These are phyloP conservation scores for Zaprionus gabonicus DNA, from an alignment of 1,140 invertebrate genomes.

Conservation along the genomic window DNA sequence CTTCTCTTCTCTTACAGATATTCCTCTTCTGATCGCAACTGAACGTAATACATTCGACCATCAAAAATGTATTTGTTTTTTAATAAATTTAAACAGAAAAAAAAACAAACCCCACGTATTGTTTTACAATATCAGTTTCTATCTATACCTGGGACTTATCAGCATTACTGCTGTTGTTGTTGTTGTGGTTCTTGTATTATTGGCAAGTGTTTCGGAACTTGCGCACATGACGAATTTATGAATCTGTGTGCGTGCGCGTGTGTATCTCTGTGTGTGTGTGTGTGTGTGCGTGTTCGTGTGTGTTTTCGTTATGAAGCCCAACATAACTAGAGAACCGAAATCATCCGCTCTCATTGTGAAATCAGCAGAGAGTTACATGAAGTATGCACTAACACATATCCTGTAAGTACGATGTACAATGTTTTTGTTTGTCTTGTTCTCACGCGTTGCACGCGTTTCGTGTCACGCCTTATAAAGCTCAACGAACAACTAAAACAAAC, in stretches of 20 bases:
- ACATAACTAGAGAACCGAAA: constrained; percentile 8
- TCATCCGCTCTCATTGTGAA: constrained; percentile 1
- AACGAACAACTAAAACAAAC: background rate
- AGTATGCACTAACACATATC: background rate
- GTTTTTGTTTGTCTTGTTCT: background rate
- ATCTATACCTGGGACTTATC: background rate
- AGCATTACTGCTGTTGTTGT: background rate
- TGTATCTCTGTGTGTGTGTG: background rate
- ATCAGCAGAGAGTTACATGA: background rate
- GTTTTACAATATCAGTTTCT: background rate
- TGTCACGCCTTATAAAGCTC: background rate
- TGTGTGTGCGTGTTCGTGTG: background rate
- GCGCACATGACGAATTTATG: background rate
- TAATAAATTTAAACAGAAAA: constrained; percentile 74
- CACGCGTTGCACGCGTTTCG: background rate
- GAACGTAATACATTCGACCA: constrained; percentile 78
- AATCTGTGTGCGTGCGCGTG: background rate
- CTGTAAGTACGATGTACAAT: background rate
- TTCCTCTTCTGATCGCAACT: constrained; percentile 64
- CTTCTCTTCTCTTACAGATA: constrained; percentile 52
- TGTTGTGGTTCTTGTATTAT: background rate
- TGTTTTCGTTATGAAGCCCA: background rate
- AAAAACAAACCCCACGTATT: constrained; percentile 45
- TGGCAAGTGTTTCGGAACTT: constrained; percentile 6
- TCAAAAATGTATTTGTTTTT: constrained; percentile 84